A percentile compares a stretch with the other conserved stretches of the same genome.
phyloP scores from a whole-genome alignment of 2,113 vertebrate species.

The Lates calcarifer region DNA sequence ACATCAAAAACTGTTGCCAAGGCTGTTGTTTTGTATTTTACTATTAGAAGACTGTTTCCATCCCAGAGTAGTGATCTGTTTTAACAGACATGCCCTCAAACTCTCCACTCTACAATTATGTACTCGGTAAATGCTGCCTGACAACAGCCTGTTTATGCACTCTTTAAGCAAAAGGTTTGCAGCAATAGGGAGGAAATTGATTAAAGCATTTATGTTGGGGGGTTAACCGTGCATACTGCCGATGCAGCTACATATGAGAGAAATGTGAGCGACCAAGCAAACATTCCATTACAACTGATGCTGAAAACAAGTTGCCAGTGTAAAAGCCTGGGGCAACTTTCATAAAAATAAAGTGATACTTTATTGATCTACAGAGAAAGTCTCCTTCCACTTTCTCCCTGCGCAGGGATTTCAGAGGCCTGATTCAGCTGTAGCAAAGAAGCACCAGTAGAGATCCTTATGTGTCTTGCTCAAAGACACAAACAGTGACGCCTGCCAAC shows the following conservation, averaged over 20 bases:
- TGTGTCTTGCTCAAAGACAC: slow-evolving; percentile 15
- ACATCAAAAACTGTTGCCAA: slow-evolving; percentile 29
- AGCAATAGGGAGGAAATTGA: slow-evolving; percentile 47
- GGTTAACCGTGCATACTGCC: slow-evolving; percentile 25
- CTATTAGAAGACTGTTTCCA: slow-evolving; percentile 29
- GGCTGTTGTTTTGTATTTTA: slow-evolving; percentile 35
- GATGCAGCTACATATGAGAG: slow-evolving; percentile 39
- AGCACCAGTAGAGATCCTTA: neutral
- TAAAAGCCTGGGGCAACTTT: slow-evolving; percentile 63
- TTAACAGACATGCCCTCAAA: slow-evolving; percentile 36
- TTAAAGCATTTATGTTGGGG: slow-evolving; percentile 43
- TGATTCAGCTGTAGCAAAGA: neutral
- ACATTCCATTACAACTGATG: slow-evolving; percentile 54
- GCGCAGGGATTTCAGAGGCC: neutral
- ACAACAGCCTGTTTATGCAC: slow-evolving; percentile 39
- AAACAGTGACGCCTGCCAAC: slow-evolving; percentile 1
- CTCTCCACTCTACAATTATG: slow-evolving; percentile 13
- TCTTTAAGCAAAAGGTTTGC: slow-evolving; percentile 56
- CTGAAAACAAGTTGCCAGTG: slow-evolving; percentile 58
- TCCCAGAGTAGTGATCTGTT: slow-evolving; percentile 36
- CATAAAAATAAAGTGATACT: slow-evolving; percentile 68
- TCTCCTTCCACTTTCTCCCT: slow-evolving; percentile 33
- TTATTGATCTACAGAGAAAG: slow-evolving; percentile 59
- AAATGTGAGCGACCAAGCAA: slow-evolving; percentile 59
- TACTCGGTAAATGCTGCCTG: slow-evolving; percentile 30